Evolutionary conservation across 1,140 invertebrate genomes (phyloP).

Genomic region (Drosophila hydei): DNA sequence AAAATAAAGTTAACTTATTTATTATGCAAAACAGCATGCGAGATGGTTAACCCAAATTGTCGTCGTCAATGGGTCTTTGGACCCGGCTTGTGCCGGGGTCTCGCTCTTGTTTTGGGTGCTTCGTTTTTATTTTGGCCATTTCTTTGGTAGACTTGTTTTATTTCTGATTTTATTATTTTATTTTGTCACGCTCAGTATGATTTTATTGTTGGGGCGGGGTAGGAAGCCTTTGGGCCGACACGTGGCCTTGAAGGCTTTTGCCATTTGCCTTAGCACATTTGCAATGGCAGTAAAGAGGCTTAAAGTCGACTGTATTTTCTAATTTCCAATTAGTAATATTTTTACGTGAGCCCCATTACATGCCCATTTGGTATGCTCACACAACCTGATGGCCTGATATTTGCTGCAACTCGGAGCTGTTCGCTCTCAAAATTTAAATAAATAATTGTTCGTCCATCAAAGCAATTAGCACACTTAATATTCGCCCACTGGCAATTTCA

Average conservation of each 20-base stretch:
- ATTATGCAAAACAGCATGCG: slow-evolving; percentile 78
- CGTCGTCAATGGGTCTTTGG: slow-evolving; percentile 77
- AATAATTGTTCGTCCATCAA: slow-evolving; percentile 45
- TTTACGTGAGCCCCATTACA: slow-evolving; percentile 4
- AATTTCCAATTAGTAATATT: slow-evolving; percentile 7
- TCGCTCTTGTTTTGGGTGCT: slow-evolving; percentile 27
- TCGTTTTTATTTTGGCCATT: slow-evolving; percentile 50
- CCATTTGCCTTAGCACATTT: background rate
- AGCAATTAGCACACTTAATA: slow-evolving; percentile 51
- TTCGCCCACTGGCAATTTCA: slow-evolving; percentile 53
- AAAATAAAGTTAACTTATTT: slow-evolving; percentile 53
- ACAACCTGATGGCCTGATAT: background rate
- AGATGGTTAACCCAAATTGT: slow-evolving; percentile 78
- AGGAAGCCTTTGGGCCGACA: background rate
- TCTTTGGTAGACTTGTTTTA: slow-evolving; percentile 58
- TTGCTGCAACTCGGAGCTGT: background rate
- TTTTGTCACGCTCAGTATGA: slow-evolving; percentile 23
- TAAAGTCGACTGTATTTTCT: background rate
- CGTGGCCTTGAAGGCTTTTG: background rate
- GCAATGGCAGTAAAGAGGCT: slow-evolving; percentile 5
- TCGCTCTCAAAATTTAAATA: slow-evolving; percentile 30
- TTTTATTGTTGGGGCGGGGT: slow-evolving; percentile 4
- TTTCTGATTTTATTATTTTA: slow-evolving; percentile 70
- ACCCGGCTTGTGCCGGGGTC: slow-evolving; percentile 4
- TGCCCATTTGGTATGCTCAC: background rate